phyloP scores from a whole-genome alignment of 2,888 invertebrate genomes.

The Papilio protenor region DNA sequence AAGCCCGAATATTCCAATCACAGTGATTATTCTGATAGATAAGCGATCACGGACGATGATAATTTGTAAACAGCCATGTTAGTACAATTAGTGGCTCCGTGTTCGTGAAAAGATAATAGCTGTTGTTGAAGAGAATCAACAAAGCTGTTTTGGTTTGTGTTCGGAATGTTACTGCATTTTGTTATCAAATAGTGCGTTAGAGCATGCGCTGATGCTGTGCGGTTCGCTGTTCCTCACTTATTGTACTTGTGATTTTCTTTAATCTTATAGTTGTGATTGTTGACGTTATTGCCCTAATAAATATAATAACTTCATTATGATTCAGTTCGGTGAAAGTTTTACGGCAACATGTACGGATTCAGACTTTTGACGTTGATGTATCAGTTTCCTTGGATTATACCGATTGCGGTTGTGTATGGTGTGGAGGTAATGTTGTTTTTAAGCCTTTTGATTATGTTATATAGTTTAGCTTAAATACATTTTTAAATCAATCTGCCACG shows the following conservation, averaged over 20 bases:
- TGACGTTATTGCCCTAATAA: slow-evolving; percentile 30
- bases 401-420: slow-evolving; percentile 11
- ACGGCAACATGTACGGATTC: slow-evolving; percentile 40
- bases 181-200: slow-evolving; percentile 52
- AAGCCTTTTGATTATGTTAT: not conserved
- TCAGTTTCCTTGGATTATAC: slow-evolving; percentile 35
- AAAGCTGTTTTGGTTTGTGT: slow-evolving; percentile 72
- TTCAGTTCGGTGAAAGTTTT: slow-evolving; percentile 41
- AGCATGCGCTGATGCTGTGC: slow-evolving; percentile 45
- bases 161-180: slow-evolving; percentile 63
- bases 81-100: slow-evolving; percentile 65
- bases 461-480: not conserved
- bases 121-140: slow-evolving; percentile 66
- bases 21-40: slow-evolving; percentile 61
- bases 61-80: slow-evolving; percentile 79
- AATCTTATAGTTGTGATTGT: slow-evolving; percentile 26
- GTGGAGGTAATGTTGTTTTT: slow-evolving; percentile 29
- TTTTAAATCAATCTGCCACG: not conserved
- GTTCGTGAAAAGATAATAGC: slow-evolving; percentile 67
- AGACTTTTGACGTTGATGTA: slow-evolving; percentile 30
- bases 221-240: slow-evolving; percentile 26
- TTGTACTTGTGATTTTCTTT: slow-evolving; percentile 34
- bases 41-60: slow-evolving; percentile 71
- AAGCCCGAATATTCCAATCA: slow-evolving; percentile 51
- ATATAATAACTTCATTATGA: slow-evolving; percentile 38